Base-by-base conservation (phyloP, 2,888 invertebrate genomes). In the Blastobasis adustella region DNA sequence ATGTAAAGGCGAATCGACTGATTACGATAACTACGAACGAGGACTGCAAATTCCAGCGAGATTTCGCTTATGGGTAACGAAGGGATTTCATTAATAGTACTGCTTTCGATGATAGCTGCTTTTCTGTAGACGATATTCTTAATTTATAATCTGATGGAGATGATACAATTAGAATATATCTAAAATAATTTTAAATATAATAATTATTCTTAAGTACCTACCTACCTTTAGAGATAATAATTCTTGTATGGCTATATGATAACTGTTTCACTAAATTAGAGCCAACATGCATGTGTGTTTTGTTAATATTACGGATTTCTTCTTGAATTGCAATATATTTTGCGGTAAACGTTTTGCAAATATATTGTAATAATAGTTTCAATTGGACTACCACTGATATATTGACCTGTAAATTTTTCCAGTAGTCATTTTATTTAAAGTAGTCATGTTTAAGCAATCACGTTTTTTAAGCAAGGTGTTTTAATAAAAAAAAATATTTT, bases 401-500 rank as follows among this genome's bases (percentile, higher is more conserved):
- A 59, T 69, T 69, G 66, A 67, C 61, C 54, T 73, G 70, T 73
- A 71, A 64, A 72, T 66, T 73, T 66, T 65, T 66, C 54, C 65
- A 69, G 65, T 57, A 60, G 60, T 66, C 63, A 71, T 66, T 69
- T 72, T 72, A 69, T 65, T 57, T 57, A 69, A 67, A 60, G 58
- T 74, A 69, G 70, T 69, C 60, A 61, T 69, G 66, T 65, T 66
- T 71, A 64, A 65, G 67, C 76, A 74, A 69, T 75, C 69, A 69
- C 62, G 59, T 70, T 78, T 75, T 75, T 65, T 68, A 73, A 73
- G 70, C 58, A 59, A 67, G 65, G 66, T 67, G 70, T 73, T 75
- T 69, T 76, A 73, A 73, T 75, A 74, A 72, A 73, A 73, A 74
- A 74, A 72, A 77, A 73, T 76, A 76, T 75, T 75, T 76, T 71